Conservation (phyloP, 2,113 vertebrate species). For the Osmerus mordax region DNA sequence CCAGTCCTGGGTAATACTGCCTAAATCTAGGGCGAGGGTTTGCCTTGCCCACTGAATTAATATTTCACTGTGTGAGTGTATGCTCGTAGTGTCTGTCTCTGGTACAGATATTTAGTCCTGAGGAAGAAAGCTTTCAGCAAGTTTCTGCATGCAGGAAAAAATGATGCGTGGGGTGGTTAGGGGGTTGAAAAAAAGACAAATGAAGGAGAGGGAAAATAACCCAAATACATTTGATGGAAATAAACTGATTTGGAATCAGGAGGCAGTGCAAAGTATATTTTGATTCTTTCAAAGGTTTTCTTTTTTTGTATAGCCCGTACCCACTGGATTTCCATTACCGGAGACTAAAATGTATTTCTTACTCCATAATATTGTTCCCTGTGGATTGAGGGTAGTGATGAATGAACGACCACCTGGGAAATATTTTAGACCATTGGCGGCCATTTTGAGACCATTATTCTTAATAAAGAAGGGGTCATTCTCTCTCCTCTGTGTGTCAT, state of each 20-base stretch:
- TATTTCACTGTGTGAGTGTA: constrained; percentile 33
- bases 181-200: too few relatives aligned
- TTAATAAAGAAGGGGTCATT: constrained; percentile 60
- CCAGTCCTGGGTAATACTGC: constrained; percentile 8
- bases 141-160: too few relatives aligned
- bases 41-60: constrained; percentile 22
- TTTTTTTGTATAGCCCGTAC: too few relatives aligned
- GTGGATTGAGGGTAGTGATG: constrained; percentile 46
- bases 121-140: too few relatives aligned
- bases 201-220: too few relatives aligned
- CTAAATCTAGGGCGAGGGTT: constrained; percentile 26
- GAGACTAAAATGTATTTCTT: constrained; percentile 30
- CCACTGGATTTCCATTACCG: constrained; percentile 33
- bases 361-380: constrained; percentile 41
- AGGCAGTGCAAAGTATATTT: constrained; percentile 13
- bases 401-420: constrained; percentile 59
- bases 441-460: constrained; percentile 63
- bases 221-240: too few relatives aligned
- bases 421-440: constrained; percentile 50
- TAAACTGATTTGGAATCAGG: too few relatives aligned
- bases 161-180: too few relatives aligned
- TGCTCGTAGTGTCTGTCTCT: too few relatives aligned
- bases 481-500: constrained; percentile 28
- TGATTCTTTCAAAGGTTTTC: background rate
- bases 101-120: too few relatives aligned